Evolutionary conservation across 2,113 vertebrate species (phyloP).

Genomic region (Amphiprion ocellaris): DNA sequence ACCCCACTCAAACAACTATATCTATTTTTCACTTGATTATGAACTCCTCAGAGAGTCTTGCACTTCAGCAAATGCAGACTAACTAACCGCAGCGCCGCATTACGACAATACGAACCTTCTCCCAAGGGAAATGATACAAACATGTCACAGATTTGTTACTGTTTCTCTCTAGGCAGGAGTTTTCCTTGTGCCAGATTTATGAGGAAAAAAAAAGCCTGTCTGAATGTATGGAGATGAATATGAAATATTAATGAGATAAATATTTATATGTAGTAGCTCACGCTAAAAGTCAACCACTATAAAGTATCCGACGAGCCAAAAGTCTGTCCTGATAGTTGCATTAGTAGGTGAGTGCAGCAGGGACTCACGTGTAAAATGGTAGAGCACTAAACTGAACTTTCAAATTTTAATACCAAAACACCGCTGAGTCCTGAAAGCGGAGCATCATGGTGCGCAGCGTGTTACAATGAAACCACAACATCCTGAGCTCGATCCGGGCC

Average conservation of each 20-base stretch:
- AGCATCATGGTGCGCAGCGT: not conserved
- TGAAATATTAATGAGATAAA: constrained; percentile 42
- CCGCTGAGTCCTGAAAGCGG: not conserved
- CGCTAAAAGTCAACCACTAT: not conserved
- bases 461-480: constrained; percentile 59
- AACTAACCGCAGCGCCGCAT: not conserved
- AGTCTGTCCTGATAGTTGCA: not conserved
- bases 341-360: not conserved
- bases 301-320: not conserved
- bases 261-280: not conserved
- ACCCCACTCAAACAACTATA: constrained; percentile 11
- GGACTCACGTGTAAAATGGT: not conserved
- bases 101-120: constrained; percentile 1
- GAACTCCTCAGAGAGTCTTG: constrained; percentile 10
- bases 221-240: not conserved
- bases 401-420: not conserved
- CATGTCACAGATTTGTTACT: constrained; percentile 17
- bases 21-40: constrained; percentile 2
- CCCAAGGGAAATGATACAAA: constrained; percentile 30
- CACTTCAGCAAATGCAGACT: constrained; percentile 3
- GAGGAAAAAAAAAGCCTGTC: not conserved
- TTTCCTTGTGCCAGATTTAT: not conserved
- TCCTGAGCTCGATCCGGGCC: constrained; percentile 36
- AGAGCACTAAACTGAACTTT: not conserved
- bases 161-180: constrained; percentile 7